phyloP scores from a whole-genome alignment of 2,888 invertebrate species.

The Pachymerium ferrugineum region DNA sequence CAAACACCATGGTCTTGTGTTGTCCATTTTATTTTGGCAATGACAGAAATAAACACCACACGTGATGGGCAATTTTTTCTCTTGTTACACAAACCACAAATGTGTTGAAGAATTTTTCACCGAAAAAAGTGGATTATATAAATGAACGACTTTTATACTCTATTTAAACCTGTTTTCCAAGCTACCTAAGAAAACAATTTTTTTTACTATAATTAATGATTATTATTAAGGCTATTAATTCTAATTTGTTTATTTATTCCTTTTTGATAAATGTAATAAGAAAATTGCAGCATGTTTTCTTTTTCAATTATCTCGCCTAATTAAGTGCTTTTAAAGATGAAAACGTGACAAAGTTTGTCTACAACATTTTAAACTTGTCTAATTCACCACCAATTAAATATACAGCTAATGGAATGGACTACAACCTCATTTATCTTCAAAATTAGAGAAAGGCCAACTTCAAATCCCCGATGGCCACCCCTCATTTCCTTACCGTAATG shows the following conservation, averaged over 20 bases:
- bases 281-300: neutral
- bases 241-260: neutral
- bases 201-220: neutral
- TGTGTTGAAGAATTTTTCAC: neutral
- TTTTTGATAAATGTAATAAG: neutral
- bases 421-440: neutral
- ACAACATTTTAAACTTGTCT: neutral
- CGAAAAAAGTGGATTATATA: conserved; percentile 1
- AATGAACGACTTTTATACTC: neutral
- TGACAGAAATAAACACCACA: conserved; percentile 4
- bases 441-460: too few species aligned
- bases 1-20: neutral
- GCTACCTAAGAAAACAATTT: neutral
- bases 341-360: too few species aligned
- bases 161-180: neutral
- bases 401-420: neutral
- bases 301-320: neutral
- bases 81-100: neutral
- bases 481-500: too few species aligned
- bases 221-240: neutral
- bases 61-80: neutral
- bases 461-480: too few species aligned
- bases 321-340: neutral
- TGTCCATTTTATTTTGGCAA: conserved; percentile 8
- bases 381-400: neutral